Conservation (phyloP, 2,888 invertebrate genomes). For the Therioaphis trifolii region DNA sequence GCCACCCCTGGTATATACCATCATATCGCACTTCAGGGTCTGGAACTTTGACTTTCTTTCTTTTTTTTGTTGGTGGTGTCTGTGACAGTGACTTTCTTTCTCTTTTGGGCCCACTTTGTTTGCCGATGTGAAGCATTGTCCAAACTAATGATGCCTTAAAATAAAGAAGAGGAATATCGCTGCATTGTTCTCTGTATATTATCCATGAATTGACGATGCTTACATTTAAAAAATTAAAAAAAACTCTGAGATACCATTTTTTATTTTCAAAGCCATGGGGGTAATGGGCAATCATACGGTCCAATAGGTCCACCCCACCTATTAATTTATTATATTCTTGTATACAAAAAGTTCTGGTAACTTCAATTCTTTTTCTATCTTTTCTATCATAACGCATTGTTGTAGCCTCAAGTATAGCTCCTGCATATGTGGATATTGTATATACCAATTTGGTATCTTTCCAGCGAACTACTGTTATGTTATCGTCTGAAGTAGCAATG, state of each 20-base stretch:
- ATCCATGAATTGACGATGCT: not conserved
- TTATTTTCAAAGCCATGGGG: slow-evolving; percentile 30
- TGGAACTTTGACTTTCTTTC: not conserved
- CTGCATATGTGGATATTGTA: slow-evolving; percentile 63
- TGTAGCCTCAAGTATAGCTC: slow-evolving; percentile 50
- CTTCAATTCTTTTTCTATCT: slow-evolving; percentile 51
- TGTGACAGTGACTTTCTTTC: slow-evolving; percentile 1
- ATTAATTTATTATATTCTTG: slow-evolving; percentile 60
- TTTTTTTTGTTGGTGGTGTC: slow-evolving; percentile 13
- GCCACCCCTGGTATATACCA: slow-evolving; percentile 20
- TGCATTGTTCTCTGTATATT: not conserved
- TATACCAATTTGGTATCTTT: slow-evolving; percentile 61
- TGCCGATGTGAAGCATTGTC: slow-evolving; percentile 22
- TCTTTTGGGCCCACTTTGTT: not conserved
- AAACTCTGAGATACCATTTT: slow-evolving; percentile 11
- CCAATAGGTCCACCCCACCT: slow-evolving; percentile 52
- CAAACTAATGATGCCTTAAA: not conserved
- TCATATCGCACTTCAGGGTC: not conserved
- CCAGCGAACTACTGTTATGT: slow-evolving; percentile 63
- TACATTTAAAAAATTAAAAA: slow-evolving; percentile 3
- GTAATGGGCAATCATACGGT: slow-evolving; percentile 20
- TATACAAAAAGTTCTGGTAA: slow-evolving; percentile 58
- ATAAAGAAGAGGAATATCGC: not conserved
- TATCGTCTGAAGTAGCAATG: slow-evolving; percentile 61
- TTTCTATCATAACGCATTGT: slow-evolving; percentile 61